Percentiles rank a stretch among this genome's conserved stretches.
Evolutionary conservation across 2,888 invertebrate species (phyloP).

Genomic region (Cataglyphis rosenhaueri): DNA sequence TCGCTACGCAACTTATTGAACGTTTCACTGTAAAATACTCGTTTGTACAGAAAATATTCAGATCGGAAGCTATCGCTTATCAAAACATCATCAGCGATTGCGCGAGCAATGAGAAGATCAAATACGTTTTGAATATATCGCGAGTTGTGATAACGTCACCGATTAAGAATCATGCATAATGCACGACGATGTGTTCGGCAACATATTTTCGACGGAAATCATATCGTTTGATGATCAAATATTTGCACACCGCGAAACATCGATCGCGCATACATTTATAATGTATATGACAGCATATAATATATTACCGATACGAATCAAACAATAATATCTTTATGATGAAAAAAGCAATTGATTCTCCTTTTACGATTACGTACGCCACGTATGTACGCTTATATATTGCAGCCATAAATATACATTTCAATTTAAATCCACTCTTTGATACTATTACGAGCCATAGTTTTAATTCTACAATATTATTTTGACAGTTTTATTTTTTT

Average conservation of each 20-base stretch:
- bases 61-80: not conserved
- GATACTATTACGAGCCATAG: not conserved
- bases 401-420: not conserved
- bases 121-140: not conserved
- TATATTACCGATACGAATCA: not conserved
- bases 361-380: not conserved
- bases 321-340: slow-evolving; percentile 33
- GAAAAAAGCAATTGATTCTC: not conserved
- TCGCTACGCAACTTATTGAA: not conserved
- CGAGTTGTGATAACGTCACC: slow-evolving; percentile 12
- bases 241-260: slow-evolving; percentile 32
- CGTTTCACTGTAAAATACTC: not conserved
- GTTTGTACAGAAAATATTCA: slow-evolving; percentile 3
- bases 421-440: not conserved
- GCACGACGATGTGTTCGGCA: not conserved
- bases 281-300: not conserved
- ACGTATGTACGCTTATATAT: not conserved
- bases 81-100: not conserved
- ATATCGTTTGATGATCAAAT: slow-evolving; percentile 35
- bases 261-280: slow-evolving; percentile 34
- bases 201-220: slow-evolving; percentile 23
- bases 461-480: not conserved
- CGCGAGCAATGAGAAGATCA: not conserved
- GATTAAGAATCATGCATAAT: slow-evolving; percentile 44
- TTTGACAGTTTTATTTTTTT: not conserved